phyloP scores from a whole-genome alignment of 2,888 invertebrate species.

The Sinhomidia bicolor region DNA sequence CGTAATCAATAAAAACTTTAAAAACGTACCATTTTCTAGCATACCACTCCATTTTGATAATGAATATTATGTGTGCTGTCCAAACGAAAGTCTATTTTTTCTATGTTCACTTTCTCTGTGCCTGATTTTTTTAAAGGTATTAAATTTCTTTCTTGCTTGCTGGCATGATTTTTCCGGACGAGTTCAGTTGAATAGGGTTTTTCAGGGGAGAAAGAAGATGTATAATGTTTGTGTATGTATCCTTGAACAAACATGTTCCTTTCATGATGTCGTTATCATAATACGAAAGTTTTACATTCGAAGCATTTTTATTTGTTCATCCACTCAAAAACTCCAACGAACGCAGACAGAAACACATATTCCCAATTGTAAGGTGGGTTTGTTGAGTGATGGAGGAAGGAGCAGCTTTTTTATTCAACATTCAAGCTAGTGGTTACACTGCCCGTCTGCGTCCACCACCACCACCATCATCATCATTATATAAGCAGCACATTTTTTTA shows the following conservation, averaged over 20 bases:
- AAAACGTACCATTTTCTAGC: no score
- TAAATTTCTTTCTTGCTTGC: not conserved
- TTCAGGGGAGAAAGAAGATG: not conserved
- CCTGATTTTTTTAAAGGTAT: not conserved
- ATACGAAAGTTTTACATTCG: slow-evolving; percentile 1
- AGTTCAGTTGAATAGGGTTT: not conserved
- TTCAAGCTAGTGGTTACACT: not conserved
- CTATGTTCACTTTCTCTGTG: not conserved
- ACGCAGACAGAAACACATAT: not conserved
- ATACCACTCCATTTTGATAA: not conserved
- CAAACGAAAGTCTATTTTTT: not conserved
- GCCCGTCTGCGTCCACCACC: not conserved
- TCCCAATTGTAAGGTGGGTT: not conserved
- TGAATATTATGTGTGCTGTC: not conserved
- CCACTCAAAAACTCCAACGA: not conserved
- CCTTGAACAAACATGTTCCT: not conserved
- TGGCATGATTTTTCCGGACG: not conserved
- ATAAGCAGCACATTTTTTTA: not conserved
- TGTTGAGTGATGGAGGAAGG: not conserved
- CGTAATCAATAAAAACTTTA: no score
- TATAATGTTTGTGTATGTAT: not conserved
- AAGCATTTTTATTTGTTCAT: not conserved
- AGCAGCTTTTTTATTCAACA: not conserved
- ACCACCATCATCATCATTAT: not conserved
- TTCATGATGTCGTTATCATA: slow-evolving; percentile 10